Evolutionary conservation across 2,797 vertebrate species (phyloP).

Genomic region (Nannoperca australis): DNA sequence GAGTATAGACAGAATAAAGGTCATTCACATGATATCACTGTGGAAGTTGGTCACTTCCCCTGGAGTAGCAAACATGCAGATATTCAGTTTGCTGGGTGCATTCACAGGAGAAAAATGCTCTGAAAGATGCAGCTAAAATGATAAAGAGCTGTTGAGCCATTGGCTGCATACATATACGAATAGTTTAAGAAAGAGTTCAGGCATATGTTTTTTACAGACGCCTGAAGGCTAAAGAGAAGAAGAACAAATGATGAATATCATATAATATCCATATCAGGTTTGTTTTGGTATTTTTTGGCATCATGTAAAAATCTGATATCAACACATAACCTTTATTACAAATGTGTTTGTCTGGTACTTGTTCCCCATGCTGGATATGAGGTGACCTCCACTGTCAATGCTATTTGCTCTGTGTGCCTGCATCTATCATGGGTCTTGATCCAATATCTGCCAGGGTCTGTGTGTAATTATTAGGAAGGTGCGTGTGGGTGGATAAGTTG

Average conservation of each 20-base stretch:
- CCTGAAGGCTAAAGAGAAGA: not conserved
- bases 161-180: not conserved
- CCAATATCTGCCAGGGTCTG: not conserved
- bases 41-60: constrained; percentile 10
- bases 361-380: constrained; percentile 22
- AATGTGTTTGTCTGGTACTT: constrained; percentile 14
- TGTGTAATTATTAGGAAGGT: constrained; percentile 10
- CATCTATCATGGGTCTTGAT: not conserved
- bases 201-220: not conserved
- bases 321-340: not conserved
- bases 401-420: not conserved
- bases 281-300: not conserved
- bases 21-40: not conserved
- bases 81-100: not conserved
- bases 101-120: not conserved
- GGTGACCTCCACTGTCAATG: constrained; percentile 10
- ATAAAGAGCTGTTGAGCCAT: not conserved
- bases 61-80: not conserved
- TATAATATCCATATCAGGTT: not conserved
- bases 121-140: not conserved
- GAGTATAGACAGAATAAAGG: not conserved
- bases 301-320: constrained; percentile 8
- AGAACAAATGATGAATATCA: not conserved
- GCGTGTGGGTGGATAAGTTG: not conserved
- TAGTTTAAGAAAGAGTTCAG: constrained; percentile 5